Conservation (phyloP, 2,797 vertebrate genomes). For the Etheostoma nigrum region DNA sequence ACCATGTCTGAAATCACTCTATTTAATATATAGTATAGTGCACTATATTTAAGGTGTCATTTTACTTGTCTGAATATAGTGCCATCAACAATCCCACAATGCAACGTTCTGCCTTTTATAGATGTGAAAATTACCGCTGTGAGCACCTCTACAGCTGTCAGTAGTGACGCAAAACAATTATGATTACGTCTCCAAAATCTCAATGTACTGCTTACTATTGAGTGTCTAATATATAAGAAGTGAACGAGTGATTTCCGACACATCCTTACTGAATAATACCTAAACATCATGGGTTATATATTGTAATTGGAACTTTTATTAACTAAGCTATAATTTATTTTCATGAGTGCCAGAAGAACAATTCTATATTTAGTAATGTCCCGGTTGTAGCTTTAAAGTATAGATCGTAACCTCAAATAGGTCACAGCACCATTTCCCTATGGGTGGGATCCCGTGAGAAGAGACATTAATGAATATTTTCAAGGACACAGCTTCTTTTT, state of each 20-base stretch:
- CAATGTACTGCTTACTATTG: not conserved
- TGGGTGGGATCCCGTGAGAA: not conserved
- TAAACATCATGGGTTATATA: not conserved
- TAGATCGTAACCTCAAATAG: conserved; percentile 29
- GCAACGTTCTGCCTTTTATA: not conserved
- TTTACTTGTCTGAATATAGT: not conserved
- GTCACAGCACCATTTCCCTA: conserved; percentile 27
- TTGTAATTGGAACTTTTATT: not conserved
- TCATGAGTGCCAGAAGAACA: not conserved
- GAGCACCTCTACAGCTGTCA: too few species aligned
- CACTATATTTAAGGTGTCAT: not conserved
- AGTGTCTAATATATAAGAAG: too few species aligned
- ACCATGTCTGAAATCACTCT: not conserved
- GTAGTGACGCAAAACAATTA: too few species aligned
- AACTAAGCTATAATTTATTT: not conserved
- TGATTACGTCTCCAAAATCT: not conserved
- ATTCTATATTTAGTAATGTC: conserved; percentile 9
- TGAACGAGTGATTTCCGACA: not conserved
- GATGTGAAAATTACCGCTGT: not conserved
- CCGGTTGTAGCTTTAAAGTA: conserved; percentile 18
- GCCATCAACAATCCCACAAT: not conserved
- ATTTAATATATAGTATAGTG: too few species aligned
- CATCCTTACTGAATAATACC: not conserved
- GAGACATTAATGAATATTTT: conserved; percentile 42
- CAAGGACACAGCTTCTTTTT: conserved; percentile 29